Evolutionary conservation across 2,113 vertebrate genomes (phyloP).

Genomic region (Corythaixoides concolor): DNA sequence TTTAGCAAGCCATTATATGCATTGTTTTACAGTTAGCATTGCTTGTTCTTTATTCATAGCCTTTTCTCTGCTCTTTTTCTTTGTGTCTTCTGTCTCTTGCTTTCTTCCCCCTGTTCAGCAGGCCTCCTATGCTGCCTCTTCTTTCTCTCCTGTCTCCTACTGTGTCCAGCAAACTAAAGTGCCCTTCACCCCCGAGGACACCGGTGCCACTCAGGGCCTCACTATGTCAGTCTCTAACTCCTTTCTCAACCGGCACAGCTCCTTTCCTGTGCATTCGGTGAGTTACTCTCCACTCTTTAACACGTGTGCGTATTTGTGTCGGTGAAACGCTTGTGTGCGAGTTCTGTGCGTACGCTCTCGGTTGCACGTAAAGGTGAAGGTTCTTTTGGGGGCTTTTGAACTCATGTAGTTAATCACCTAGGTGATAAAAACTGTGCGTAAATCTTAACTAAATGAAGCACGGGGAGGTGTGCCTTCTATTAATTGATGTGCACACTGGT

Average conservation of each 20-base stretch:
- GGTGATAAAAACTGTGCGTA: background rate
- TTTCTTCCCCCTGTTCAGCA: constrained; percentile 75
- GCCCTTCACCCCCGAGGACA: constrained; percentile 90
- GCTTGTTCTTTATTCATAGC: background rate
- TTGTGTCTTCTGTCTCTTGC: constrained; percentile 63
- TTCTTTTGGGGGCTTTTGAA: background rate
- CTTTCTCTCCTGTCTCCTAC: constrained; percentile 93
- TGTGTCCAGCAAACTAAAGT: constrained; percentile 90
- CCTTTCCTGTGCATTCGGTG: constrained; percentile 94
- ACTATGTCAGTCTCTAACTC: constrained; percentile 98
- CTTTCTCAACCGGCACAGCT: constrained; percentile 96
- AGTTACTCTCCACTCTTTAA: constrained; percentile 70
- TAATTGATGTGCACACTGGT: fast-evolving
- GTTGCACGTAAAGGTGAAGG: background rate
- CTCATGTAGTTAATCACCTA: background rate
- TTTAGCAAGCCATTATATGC: background rate
- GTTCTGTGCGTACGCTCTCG: background rate
- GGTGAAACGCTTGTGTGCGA: background rate
- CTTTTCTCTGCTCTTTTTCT: constrained; percentile 63
- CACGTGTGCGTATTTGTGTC: background rate
- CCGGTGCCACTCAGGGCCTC: constrained; percentile 89
- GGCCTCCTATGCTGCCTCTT: constrained; percentile 92
- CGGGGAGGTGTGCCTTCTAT: background rate
- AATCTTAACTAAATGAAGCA: background rate
- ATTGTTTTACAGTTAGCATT: background rate